These are phyloP conservation scores for Peromyscus attwateri DNA, from an alignment of 2,797 vertebrate genomes.

Conservation along the genomic window DNA sequence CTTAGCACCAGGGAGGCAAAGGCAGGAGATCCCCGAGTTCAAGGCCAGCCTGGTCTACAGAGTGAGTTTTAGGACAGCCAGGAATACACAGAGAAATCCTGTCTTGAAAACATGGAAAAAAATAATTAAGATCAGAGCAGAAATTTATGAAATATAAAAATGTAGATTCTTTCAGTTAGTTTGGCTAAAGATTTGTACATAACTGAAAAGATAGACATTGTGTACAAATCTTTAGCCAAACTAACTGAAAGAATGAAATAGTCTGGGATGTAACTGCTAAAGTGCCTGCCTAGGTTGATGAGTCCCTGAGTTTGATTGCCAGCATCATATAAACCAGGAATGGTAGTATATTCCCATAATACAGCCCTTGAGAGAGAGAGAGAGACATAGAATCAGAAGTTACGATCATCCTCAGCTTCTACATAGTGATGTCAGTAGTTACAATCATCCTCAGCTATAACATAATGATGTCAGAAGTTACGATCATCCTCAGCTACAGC, in stretches of 20 bases:
- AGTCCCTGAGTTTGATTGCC: background rate
- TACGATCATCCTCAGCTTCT: background rate
- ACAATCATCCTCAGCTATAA: background rate
- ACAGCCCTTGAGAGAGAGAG: background rate
- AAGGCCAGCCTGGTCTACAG: background rate
- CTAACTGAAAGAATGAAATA: background rate
- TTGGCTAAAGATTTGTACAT: too few species aligned
- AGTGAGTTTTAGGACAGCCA: background rate
- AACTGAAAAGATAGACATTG: background rate
- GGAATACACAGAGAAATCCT: background rate
- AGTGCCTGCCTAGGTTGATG: background rate
- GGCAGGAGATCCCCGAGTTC: background rate
- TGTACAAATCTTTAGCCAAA: background rate
- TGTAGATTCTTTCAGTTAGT: background rate
- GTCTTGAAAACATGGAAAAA: background rate
- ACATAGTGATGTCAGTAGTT: background rate
- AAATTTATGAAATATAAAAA: background rate
- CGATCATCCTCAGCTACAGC: background rate
- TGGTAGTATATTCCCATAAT: background rate
- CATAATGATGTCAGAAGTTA: background rate
- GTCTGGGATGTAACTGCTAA: background rate
- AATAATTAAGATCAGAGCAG: background rate
- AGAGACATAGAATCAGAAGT: background rate
- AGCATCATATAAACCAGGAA: background rate
- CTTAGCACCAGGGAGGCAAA: background rate